Percentiles rank a stretch among this genome's conserved stretches.
Conservation (phyloP, 2,113 vertebrate species). For the rabbit (Oryctolagus cuniculus) region DNA sequence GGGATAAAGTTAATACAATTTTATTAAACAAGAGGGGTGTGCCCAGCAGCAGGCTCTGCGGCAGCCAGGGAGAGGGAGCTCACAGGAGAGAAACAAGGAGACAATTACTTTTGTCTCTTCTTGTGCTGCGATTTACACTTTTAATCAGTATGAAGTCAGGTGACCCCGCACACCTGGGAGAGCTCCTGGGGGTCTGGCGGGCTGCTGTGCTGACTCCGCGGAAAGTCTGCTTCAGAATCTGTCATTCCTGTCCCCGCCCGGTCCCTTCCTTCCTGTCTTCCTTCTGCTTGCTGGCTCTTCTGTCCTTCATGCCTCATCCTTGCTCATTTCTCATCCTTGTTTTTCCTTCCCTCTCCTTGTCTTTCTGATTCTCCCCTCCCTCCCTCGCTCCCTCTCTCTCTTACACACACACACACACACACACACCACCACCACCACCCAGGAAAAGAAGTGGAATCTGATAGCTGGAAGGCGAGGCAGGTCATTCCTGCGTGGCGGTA, state of each 20-base stretch:
- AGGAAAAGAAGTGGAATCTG: conserved; percentile 43
- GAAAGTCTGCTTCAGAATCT: not conserved
- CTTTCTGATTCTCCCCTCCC: not conserved
- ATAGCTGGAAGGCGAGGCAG: conserved; percentile 58
- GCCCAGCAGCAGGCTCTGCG: conserved; percentile 74
- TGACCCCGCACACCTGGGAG: conserved; percentile 66
- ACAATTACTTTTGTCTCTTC: conserved; percentile 54
- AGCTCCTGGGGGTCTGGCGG: conserved; percentile 24
- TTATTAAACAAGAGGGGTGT: conserved; percentile 84
- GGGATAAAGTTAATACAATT: conserved; percentile 84
- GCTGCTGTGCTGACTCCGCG: not conserved
- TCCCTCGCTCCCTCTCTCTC: not conserved
- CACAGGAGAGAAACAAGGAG: conserved; percentile 68
- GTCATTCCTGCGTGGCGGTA: conserved; percentile 59
- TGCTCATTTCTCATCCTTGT: not conserved
- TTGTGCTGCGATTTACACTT: conserved; percentile 76
- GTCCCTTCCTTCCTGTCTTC: not conserved
- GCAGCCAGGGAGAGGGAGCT: conserved; percentile 69
- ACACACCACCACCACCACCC: not conserved
- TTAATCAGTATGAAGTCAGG: conserved; percentile 76
- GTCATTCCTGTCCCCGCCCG: not conserved
- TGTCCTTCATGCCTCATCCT: not conserved
- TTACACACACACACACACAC: not conserved
- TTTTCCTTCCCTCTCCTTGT: not conserved
- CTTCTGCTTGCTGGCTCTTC: not conserved